These are phyloP conservation scores for Halesus radiatus DNA, from an alignment of 1,140 invertebrate genomes.

Conservation along the genomic window DNA sequence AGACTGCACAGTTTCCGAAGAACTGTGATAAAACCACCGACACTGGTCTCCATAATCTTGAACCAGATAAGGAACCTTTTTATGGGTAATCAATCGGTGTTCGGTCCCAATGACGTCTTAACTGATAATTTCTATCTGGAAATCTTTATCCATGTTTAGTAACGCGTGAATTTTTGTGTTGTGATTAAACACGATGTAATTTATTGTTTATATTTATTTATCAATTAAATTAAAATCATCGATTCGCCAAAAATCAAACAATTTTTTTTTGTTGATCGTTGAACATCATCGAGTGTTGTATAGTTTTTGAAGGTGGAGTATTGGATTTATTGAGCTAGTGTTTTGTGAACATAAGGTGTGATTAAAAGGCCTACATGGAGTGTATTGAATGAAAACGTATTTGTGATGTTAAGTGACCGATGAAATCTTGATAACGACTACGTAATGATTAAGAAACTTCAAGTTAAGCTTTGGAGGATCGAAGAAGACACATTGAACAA, in stretches of 20 bases:
- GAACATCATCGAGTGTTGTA: no score
- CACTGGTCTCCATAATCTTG: neutral
- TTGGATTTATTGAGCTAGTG: no score
- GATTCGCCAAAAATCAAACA: no score
- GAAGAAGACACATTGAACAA: neutral
- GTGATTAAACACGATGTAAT: neutral
- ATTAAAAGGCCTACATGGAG: no score
- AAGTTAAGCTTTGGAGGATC: neutral
- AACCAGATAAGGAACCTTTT: neutral
- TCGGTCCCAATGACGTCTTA: neutral
- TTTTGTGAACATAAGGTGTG: no score
- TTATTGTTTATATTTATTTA: neutral
- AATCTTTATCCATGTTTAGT: slow-evolving; percentile 4
- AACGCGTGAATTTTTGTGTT: neutral
- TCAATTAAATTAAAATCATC: no score
- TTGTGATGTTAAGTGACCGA: no score
- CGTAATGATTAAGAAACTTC: neutral
- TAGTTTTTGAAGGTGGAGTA: no score
- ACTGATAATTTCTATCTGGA: neutral
- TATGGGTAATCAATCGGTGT: neutral
- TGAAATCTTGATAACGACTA: no score
- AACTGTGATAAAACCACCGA: neutral
- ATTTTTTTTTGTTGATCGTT: no score
- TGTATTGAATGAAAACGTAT: no score
- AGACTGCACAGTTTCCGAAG: neutral